Evolutionary conservation across 2,797 vertebrate species (phyloP).

Genomic region (Lagocephalus sceleratus): DNA sequence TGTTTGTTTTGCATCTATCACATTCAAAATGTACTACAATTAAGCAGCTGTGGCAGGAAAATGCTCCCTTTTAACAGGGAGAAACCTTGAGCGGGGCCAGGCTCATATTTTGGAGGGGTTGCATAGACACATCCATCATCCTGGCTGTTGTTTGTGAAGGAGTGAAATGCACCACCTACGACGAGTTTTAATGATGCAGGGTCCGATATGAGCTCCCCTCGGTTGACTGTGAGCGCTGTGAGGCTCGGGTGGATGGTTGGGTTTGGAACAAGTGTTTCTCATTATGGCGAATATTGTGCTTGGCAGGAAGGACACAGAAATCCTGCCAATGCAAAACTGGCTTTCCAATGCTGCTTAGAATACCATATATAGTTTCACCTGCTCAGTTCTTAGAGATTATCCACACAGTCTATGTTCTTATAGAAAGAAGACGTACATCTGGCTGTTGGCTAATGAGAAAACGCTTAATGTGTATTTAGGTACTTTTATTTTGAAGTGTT

Average conservation of each 20-base stretch:
- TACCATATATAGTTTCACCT: conserved; percentile 76
- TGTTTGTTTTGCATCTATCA: no score
- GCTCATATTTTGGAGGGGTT: no score
- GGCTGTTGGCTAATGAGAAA: conserved; percentile 16
- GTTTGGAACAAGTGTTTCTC: conserved; percentile 72
- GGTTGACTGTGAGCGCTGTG: conserved; percentile 53
- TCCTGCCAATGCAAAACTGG: conserved; percentile 67
- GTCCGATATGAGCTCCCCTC: conserved; percentile 32
- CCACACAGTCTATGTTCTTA: conserved; percentile 51
- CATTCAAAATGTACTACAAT: no score
- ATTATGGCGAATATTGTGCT: conserved; percentile 74
- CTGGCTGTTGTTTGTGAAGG: conserved; percentile 21
- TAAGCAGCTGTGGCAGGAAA: no score
- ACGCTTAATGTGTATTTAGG: conserved; percentile 7
- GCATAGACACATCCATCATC: conserved; percentile 9
- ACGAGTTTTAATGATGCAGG: conserved; percentile 47
- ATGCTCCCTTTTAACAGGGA: no score
- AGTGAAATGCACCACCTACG: conserved; percentile 35
- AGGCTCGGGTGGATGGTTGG: conserved; percentile 52
- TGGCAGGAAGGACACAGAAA: conserved; percentile 52
- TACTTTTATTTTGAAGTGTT: conserved; percentile 19
- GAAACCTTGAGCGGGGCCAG: no score
- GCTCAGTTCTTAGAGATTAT: conserved; percentile 56
- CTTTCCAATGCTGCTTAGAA: conserved; percentile 70
- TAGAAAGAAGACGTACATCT: conserved; percentile 21